Percentiles rank a stretch among this genome's conserved stretches.
Conservation (phyloP, 92 coral and sea anemone genomes). For the Scolanthus callimorphus region DNA sequence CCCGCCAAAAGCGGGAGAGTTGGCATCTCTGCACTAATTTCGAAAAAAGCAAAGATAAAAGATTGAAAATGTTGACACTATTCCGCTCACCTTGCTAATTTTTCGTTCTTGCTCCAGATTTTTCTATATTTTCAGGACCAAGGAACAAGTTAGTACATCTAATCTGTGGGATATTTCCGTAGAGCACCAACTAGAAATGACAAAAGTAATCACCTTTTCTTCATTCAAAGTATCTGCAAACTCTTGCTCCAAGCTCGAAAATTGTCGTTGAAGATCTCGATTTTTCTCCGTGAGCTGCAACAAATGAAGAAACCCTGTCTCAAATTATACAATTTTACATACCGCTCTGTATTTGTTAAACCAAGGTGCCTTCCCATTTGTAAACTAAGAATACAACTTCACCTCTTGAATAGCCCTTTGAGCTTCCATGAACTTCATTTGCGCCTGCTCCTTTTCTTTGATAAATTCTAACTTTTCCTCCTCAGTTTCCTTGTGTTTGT, state of each 20-base stretch:
- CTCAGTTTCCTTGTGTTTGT: slow-evolving; percentile 39
- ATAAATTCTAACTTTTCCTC: slow-evolving; percentile 30
- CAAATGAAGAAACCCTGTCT: no score
- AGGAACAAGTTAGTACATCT: no score
- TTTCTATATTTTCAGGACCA: no score
- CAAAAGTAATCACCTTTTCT: slow-evolving; percentile 92
- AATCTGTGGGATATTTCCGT: no score
- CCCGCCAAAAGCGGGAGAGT: no score
- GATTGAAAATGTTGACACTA: no score
- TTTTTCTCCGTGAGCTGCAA: slow-evolving; percentile 48
- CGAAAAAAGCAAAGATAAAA: no score
- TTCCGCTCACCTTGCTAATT: slow-evolving; percentile 64
- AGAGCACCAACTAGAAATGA: no score
- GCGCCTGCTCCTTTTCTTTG: slow-evolving; percentile 52
- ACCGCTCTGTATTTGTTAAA: no score
- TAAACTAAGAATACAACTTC: not conserved
- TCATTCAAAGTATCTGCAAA: slow-evolving; percentile 50
- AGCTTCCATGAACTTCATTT: slow-evolving; percentile 41
- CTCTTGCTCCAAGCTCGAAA: slow-evolving; percentile 45
- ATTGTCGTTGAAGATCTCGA: slow-evolving; percentile 58
- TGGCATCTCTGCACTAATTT: no score
- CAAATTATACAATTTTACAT: no score
- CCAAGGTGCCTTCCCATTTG: no score
- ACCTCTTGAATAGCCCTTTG: slow-evolving; percentile 64
- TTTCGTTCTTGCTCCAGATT: slow-evolving; percentile 76